Evolutionary conservation across 2,888 invertebrate genomes (phyloP).

Genomic region (Pegoplata infirma): DNA sequence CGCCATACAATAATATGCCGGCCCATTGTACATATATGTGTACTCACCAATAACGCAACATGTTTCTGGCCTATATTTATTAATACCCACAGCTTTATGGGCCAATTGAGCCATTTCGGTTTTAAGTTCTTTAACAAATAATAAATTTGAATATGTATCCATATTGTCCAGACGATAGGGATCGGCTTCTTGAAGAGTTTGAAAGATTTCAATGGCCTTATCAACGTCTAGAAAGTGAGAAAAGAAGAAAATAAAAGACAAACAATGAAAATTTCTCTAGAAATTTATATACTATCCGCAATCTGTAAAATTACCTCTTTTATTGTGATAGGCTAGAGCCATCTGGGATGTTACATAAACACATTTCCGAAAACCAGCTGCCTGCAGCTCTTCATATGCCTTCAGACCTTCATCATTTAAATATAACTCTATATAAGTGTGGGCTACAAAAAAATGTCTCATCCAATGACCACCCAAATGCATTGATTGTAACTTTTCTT

Average conservation of each 20-base stretch:
- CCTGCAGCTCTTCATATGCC: conserved; percentile 86
- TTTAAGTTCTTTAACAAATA: conserved; percentile 95
- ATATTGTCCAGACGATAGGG: conserved; percentile 96
- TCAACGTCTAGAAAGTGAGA: conserved; percentile 85
- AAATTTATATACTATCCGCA: neutral
- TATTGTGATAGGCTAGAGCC: conserved; percentile 94
- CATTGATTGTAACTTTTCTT: conserved; percentile 84
- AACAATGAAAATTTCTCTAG: too few species aligned
- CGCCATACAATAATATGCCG: neutral
- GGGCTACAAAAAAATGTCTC: conserved; percentile 93
- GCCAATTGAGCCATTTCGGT: conserved; percentile 95
- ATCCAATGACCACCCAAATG: conserved; percentile 94
- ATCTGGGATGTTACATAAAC: conserved; percentile 94
- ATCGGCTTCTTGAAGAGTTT: conserved; percentile 89
- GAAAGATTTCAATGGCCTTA: conserved; percentile 90
- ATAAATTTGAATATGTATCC: conserved; percentile 96
- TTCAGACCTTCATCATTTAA: conserved; percentile 93
- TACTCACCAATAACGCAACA: conserved; percentile 93
- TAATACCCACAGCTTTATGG: conserved; percentile 94
- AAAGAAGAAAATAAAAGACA: conserved; percentile 50
- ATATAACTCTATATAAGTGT: conserved; percentile 93
- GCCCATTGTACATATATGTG: neutral
- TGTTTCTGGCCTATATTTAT: conserved; percentile 98
- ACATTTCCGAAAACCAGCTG: conserved; percentile 90
- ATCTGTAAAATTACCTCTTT: conserved; percentile 83